Percentiles rank a stretch among this genome's conserved stretches.
Conservation (phyloP, 2,797 vertebrate genomes). For the Myotis myotis region DNA sequence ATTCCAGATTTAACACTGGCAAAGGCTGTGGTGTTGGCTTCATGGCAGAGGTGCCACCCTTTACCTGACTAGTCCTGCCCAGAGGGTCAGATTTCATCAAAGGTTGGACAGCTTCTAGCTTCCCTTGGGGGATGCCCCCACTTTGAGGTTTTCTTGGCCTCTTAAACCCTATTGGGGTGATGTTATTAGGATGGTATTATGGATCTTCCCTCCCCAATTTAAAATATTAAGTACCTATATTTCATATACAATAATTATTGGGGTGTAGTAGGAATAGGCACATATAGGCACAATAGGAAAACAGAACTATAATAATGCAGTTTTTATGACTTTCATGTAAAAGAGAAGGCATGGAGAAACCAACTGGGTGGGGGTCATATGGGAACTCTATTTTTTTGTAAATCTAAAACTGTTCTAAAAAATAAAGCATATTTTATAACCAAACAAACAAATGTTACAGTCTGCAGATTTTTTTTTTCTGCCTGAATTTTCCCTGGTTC, state of each 20-base stretch:
- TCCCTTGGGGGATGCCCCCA: not conserved
- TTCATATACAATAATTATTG: not conserved
- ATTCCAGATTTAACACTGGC: not conserved
- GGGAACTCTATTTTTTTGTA: not conserved
- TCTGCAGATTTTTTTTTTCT: conserved; percentile 32
- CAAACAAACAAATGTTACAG: not conserved
- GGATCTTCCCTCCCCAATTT: not conserved
- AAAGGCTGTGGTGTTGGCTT: not conserved
- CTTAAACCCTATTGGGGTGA: not conserved
- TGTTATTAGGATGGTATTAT: not conserved
- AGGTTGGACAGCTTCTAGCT: not conserved
- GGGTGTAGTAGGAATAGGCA: not conserved
- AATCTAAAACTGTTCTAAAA: conserved; percentile 35
- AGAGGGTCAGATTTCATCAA: not conserved
- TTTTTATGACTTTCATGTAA: not conserved
- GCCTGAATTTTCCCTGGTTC: conserved; percentile 13
- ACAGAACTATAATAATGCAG: not conserved
- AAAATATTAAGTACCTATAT: not conserved
- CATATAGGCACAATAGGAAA: not conserved
- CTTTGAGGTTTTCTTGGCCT: not conserved
- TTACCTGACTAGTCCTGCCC: not conserved
- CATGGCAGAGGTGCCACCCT: not conserved
- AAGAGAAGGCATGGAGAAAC: not conserved
- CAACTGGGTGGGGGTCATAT: not conserved
- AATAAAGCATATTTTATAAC: not conserved